Evolutionary conservation across 2,113 vertebrate species (phyloP), one percentile per base, ranked within the genome.

Genomic region (Campylorhamphus procurvoides): DNA sequence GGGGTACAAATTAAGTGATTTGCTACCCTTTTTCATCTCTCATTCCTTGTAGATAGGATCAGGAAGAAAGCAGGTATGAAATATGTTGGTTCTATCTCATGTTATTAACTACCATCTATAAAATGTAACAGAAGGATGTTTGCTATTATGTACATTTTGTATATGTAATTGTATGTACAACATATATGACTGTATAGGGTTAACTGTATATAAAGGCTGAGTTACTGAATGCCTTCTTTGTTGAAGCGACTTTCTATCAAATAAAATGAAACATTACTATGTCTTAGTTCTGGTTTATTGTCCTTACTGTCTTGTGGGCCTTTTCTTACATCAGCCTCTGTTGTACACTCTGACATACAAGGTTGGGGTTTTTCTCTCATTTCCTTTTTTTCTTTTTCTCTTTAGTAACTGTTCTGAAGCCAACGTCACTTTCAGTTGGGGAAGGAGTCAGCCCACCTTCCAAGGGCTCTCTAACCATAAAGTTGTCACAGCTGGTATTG

Each of bases 231-330:
- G n/a, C n/a, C n/a, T n/a, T n/a, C n/a, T n/a, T 97, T 97, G 96
- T 97, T 96, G 49, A 97, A 93, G 37, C 3, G 0, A 84, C 83
- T 97, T 96, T 97, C 79, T 97, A 96, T 81, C 76, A 94, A 96
- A 96, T 96, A 97, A 96, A 97, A 92, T 33, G 13, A 84, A 95
- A 78, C 22, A 39, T 85, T 93, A 91, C 46, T 95, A 87, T 5
- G 4, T 82, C 44, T 95, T 88, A 29, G 19, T 78, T 80, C 23
- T 87, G 4, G 55, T 89, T 87, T 80, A 33, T 40, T 76, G 56
- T 74, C 31, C 37, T 84, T 66, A 24, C 12, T 47, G 14, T 68
- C 67, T 75, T 73, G 46, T 73, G 24, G 18, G 24, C 10, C 27
- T 78, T 71, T 81, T 59, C 42, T 81, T 78, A 50, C 44, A 40